A percentile compares a stretch with the other conserved stretches of the same genome.
Evolutionary conservation across 2,888 invertebrate genomes (phyloP).

Genomic region (Dorcus hopei): DNA sequence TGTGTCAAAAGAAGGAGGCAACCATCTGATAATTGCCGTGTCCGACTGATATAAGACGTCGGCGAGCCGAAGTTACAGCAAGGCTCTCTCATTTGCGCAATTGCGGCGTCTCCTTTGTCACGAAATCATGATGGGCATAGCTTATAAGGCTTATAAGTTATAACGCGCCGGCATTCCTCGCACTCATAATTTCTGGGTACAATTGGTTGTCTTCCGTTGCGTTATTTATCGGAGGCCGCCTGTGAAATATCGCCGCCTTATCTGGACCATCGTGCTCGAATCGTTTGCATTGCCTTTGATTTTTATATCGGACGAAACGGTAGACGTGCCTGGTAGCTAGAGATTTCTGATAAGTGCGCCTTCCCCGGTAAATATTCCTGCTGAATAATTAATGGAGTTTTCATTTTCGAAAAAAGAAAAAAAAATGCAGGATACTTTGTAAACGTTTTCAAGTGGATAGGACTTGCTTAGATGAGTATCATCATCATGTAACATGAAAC

Average conservation of each 20-base stretch:
- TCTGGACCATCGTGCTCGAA: slow-evolving; percentile 2
- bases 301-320: not conserved
- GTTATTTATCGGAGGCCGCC: slow-evolving; percentile 11
- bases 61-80: slow-evolving; percentile 22
- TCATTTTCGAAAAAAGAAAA: too few relatives aligned
- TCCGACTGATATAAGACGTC: slow-evolving; percentile 18
- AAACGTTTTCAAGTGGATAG: too few relatives aligned
- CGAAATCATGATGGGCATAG: slow-evolving; percentile 38
- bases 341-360: too few relatives aligned
- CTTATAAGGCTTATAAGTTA: slow-evolving; percentile 16
- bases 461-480: too few relatives aligned
- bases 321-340: not conserved
- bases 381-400: too few relatives aligned
- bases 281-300: not conserved
- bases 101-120: slow-evolving; percentile 37
- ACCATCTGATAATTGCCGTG: slow-evolving; percentile 14
- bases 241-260: slow-evolving; percentile 5
- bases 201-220: slow-evolving; percentile 34
- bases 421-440: too few relatives aligned
- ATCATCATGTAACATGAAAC: too few relatives aligned
- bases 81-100: slow-evolving; percentile 33
- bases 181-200: slow-evolving; percentile 36
- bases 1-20: not conserved
- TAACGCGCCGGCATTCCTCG: slow-evolving; percentile 31
- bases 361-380: too few relatives aligned